A percentile compares a stretch with the other conserved stretches of the same genome.
phyloP scores from a whole-genome alignment of 2,888 invertebrate genomes.

The Elysia crispata region DNA sequence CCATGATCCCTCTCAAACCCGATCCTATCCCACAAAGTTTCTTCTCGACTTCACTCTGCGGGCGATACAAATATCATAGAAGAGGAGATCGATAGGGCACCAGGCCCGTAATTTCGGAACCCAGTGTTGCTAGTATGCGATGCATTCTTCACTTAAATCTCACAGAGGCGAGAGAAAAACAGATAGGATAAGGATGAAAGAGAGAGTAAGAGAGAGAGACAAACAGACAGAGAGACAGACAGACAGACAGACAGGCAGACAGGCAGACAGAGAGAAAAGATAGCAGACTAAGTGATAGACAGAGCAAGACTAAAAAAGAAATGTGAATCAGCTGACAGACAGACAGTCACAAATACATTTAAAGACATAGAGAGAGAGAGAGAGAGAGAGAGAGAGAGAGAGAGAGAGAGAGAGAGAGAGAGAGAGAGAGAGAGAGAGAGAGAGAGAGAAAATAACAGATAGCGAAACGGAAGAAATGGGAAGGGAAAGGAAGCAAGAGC shows the following conservation, averaged over 20 bases:
- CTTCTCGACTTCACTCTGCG: background rate
- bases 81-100: too few species aligned
- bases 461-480: background rate
- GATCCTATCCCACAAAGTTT: background rate
- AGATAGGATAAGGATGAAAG: background rate
- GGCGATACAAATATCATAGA: too few species aligned
- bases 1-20: background rate
- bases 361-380: background rate
- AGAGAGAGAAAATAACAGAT: slow-evolving; percentile 2
- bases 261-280: background rate
- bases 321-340: background rate
- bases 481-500: background rate
- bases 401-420: slow-evolving; percentile 34
- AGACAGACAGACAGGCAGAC: slow-evolving; percentile 17
- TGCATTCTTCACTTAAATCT: too few species aligned
- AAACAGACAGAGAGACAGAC: background rate
- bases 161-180: too few species aligned
- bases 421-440: slow-evolving; percentile 32
- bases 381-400: slow-evolving; percentile 22
- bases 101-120: too few species aligned
- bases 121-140: too few species aligned
- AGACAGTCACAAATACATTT: background rate
- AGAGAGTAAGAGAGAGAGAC: background rate
- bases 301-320: background rate
- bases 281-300: slow-evolving; percentile 1